Percentiles rank a stretch among this genome's conserved stretches.
These are phyloP conservation scores for Cerastis rubricosa DNA, from an alignment of 2,888 invertebrate species.

Conservation along the genomic window DNA sequence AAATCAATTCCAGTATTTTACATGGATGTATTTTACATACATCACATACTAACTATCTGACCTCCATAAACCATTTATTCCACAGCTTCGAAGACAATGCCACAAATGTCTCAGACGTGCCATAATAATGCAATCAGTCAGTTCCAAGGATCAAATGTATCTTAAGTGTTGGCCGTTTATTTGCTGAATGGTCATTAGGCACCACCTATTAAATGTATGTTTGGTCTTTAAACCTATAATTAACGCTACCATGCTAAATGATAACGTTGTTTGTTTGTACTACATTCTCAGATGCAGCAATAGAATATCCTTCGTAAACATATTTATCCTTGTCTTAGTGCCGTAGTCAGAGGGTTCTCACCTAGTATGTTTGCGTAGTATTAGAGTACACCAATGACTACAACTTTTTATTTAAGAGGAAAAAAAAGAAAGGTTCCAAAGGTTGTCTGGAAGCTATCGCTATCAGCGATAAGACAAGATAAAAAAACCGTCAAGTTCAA, in stretches of 20 bases:
- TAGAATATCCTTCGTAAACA: slow-evolving; percentile 1
- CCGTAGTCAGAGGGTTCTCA: not conserved
- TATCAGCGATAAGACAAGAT: too few species aligned
- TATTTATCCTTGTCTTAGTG: not conserved
- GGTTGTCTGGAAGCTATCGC: too few species aligned
- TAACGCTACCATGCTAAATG: not conserved
- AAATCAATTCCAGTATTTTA: too few species aligned
- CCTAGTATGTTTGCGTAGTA: not conserved
- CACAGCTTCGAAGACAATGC: too few species aligned
- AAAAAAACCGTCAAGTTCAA: too few species aligned
- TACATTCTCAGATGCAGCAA: not conserved
- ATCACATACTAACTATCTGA: too few species aligned
- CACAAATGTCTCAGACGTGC: too few species aligned
- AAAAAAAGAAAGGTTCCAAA: too few species aligned
- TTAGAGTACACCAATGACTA: too few species aligned
- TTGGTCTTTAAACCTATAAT: slow-evolving; percentile 27
- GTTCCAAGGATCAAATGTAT: slow-evolving; percentile 16
- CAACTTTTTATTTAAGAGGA: too few species aligned
- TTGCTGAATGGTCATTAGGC: not conserved
- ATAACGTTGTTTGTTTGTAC: slow-evolving; percentile 9
- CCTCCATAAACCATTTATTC: too few species aligned
- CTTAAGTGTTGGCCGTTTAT: not conserved
- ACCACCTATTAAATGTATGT: slow-evolving; percentile 5
- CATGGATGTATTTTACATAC: too few species aligned
- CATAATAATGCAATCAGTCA: not conserved